Conservation (phyloP, 1,140 invertebrate species). For the Drosophila ironensis region DNA sequence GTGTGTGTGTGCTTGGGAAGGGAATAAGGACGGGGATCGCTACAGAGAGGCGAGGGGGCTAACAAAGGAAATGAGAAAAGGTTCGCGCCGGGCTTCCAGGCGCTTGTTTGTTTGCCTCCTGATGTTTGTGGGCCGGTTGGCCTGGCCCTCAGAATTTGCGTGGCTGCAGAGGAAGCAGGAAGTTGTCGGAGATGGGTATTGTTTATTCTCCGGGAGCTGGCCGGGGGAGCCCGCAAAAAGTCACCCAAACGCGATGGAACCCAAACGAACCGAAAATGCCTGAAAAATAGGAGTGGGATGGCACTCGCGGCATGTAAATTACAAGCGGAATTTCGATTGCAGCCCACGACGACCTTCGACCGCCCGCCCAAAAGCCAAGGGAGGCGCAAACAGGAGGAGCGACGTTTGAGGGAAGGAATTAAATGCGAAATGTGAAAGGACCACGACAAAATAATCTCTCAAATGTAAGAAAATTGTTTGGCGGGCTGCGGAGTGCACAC, state of each 20-base stretch:
- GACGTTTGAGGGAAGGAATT: conserved; percentile 32
- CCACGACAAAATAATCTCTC: conserved; percentile 72
- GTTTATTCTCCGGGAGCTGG: conserved; percentile 53
- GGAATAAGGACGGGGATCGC: no score
- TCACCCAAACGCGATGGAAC: no score
- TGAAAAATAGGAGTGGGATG: conserved; percentile 1
- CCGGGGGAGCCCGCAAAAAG: conserved; percentile 25
- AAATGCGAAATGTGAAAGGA: conserved; percentile 68
- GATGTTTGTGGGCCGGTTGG: conserved; percentile 48
- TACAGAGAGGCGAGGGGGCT: not conserved
- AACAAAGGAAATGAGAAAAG: conserved; percentile 75
- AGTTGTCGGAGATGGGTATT: conserved; percentile 58
- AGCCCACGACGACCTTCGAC: conserved; percentile 44
- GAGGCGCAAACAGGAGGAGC: no score
- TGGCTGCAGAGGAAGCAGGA: conserved; percentile 60
- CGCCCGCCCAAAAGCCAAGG: not conserved
- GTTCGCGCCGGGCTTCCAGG: conserved; percentile 61
- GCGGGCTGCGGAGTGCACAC: not conserved
- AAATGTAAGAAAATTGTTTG: conserved; percentile 54
- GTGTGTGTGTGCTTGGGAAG: no score
- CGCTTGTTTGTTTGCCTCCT: conserved; percentile 49
- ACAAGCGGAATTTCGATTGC: conserved; percentile 74
- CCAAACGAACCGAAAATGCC: conserved; percentile 45
- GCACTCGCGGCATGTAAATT: conserved; percentile 60
- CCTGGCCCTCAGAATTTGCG: conserved; percentile 18